A percentile compares a stretch with the other conserved stretches of the same genome.
phyloP scores from a whole-genome alignment of 2,797 vertebrate species.

The Miichthys miiuy region DNA sequence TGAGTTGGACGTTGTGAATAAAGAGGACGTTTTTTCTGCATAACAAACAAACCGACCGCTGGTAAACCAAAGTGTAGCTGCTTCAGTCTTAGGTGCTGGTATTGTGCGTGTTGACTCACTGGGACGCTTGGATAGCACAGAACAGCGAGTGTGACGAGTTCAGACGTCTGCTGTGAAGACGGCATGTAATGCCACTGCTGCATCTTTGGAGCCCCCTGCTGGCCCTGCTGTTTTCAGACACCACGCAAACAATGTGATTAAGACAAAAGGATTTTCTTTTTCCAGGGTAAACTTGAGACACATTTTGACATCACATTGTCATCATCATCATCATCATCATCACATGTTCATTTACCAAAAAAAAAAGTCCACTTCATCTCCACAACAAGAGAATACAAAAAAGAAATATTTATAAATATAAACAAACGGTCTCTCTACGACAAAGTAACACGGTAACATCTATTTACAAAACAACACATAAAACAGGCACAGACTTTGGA shows the following conservation, averaged over 20 bases:
- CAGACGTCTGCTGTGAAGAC: too few species aligned
- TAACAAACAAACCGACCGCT: neutral
- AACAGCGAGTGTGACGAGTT: too few species aligned
- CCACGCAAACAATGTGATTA: neutral
- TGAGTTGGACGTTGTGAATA: neutral
- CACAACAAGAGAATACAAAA: constrained; percentile 49
- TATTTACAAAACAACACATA: constrained; percentile 73
- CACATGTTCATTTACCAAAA: constrained; percentile 47
- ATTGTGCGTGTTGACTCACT: too few species aligned
- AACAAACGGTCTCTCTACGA: constrained; percentile 60
- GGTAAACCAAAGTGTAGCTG: too few species aligned
- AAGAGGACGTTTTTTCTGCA: constrained; percentile 1
- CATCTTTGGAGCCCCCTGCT: too few species aligned
- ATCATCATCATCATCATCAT: constrained; percentile 29
- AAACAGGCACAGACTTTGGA: constrained; percentile 57
- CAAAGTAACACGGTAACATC: constrained; percentile 28
- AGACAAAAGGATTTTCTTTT: constrained; percentile 4
- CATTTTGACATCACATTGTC: constrained; percentile 22
- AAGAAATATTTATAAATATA: constrained; percentile 74
- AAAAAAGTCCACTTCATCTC: neutral
- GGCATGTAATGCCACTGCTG: neutral
- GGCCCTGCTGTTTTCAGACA: constrained; percentile 8
- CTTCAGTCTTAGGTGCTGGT: too few species aligned
- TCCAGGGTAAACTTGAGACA: constrained; percentile 29
- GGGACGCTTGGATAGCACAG: too few species aligned